A percentile compares a stretch with the other conserved stretches of the same genome.
Evolutionary conservation across 2,797 vertebrate genomes (phyloP).

Genomic region (Cetoscarus ocellatus): DNA sequence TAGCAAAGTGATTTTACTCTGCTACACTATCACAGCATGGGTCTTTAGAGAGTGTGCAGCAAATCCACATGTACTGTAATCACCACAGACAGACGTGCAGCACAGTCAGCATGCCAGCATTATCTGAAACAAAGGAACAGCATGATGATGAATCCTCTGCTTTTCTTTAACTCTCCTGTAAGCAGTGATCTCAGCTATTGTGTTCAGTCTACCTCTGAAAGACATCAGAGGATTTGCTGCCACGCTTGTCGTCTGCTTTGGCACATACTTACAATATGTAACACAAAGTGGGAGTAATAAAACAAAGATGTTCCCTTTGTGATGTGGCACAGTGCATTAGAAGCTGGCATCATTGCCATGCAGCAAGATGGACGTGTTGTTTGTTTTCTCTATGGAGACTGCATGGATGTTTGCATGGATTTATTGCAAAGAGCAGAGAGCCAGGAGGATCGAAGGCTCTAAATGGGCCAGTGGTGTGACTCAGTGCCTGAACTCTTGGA

Average conservation of each 20-base stretch:
- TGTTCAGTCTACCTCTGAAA: slow-evolving; percentile 34
- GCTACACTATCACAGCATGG: not conserved
- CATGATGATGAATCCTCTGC: slow-evolving; percentile 7
- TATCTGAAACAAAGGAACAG: not conserved
- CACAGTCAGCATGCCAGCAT: slow-evolving; percentile 1
- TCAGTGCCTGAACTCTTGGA: slow-evolving; percentile 21
- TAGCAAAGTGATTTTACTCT: not conserved
- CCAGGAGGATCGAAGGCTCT: slow-evolving; percentile 37
- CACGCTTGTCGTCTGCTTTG: slow-evolving; percentile 23
- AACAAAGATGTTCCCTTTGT: slow-evolving; percentile 32
- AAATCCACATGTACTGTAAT: slow-evolving; percentile 9
- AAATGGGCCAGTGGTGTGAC: slow-evolving; percentile 37
- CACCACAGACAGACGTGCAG: not conserved
- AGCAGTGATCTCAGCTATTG: slow-evolving; percentile 28
- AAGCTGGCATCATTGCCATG: slow-evolving; percentile 38
- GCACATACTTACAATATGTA: slow-evolving; percentile 43
- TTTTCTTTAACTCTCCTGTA: slow-evolving; percentile 5
- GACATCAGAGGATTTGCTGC: slow-evolving; percentile 32
- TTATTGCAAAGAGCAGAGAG: slow-evolving; percentile 50
- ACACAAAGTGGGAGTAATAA: slow-evolving; percentile 48
- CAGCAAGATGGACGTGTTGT: slow-evolving; percentile 33
- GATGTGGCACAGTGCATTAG: slow-evolving; percentile 51
- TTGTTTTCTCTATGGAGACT: slow-evolving; percentile 34
- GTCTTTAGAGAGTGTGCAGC: not conserved
- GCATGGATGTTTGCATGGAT: slow-evolving; percentile 53